Evolutionary conservation across 37 sponge, comb jelly and placozoan genomes (phyloP).

Genomic region (Hormiphora californensis): DNA sequence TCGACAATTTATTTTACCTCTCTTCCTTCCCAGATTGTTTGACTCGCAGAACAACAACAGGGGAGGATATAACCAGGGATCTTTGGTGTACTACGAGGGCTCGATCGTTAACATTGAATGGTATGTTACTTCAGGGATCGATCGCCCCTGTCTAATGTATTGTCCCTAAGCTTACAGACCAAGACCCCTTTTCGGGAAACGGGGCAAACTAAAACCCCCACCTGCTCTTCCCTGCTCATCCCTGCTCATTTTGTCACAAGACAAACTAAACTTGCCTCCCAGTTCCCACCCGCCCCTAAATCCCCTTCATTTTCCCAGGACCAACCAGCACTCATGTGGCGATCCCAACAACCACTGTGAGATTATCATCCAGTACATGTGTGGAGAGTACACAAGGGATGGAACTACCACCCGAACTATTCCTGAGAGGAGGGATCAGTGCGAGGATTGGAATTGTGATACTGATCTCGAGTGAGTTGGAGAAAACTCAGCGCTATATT

Average conservation of each 20-base stretch:
- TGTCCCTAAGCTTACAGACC: too few relatives aligned
- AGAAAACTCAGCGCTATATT: too few relatives aligned
- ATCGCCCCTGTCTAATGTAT: too few relatives aligned
- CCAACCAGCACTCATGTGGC: slow-evolving; percentile 94
- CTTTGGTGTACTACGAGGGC: slow-evolving; percentile 79
- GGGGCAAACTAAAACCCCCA: too few relatives aligned
- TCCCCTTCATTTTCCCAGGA: too few relatives aligned
- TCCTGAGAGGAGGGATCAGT: slow-evolving; percentile 64
- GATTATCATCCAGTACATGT: slow-evolving; percentile 89
- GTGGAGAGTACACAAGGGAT: slow-evolving; percentile 67
- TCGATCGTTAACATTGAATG: slow-evolving; percentile 79
- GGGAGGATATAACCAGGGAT: slow-evolving; percentile 92
- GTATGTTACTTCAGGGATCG: too few relatives aligned
- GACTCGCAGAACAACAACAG: slow-evolving; percentile 96
- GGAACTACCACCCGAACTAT: slow-evolving; percentile 86
- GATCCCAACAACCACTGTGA: slow-evolving; percentile 90
- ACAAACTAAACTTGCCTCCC: too few relatives aligned
- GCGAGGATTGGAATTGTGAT: slow-evolving; percentile 79
- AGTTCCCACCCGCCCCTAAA: too few relatives aligned
- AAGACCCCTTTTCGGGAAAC: too few relatives aligned
- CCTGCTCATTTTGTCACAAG: background rate
- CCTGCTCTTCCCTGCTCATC: too few relatives aligned
- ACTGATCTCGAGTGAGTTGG: slow-evolving; percentile 67
- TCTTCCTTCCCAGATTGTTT: slow-evolving; percentile 61
- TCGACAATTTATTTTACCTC: too few relatives aligned